Percentiles rank a stretch among this genome's conserved stretches.
phyloP scores from a whole-genome alignment of 2,797 vertebrate species.

The Hapalemur alaotrensis region DNA sequence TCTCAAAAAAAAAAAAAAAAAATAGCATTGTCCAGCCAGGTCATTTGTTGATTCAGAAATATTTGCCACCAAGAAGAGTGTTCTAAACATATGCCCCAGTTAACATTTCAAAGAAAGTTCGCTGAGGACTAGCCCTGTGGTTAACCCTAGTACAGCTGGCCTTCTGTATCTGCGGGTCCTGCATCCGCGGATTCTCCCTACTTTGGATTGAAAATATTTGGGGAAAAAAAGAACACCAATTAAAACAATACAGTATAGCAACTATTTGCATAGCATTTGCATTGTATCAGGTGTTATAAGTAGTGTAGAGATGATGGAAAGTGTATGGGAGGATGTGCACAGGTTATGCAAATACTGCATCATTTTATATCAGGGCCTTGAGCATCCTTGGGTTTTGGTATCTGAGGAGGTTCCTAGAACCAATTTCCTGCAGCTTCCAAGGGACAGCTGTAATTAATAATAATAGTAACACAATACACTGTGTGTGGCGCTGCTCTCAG shows the following conservation, averaged over 20 bases:
- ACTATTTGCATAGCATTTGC: neutral
- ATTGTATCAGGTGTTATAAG: neutral
- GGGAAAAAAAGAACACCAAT: neutral
- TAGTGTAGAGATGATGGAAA: neutral
- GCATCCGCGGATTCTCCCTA: neutral
- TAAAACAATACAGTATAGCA: neutral
- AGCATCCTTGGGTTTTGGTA: neutral
- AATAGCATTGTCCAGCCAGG: conserved; percentile 71
- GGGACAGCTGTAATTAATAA: neutral
- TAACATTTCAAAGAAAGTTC: conserved; percentile 28
- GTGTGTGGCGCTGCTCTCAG: neutral
- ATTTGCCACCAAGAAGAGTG: conserved; percentile 57
- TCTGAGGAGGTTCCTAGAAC: neutral
- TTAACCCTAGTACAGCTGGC: neutral
- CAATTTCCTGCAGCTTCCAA: neutral
- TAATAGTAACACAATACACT: neutral
- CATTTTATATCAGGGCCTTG: neutral
- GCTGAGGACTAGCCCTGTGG: neutral
- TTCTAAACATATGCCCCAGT: conserved; percentile 32
- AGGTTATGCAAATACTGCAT: neutral
- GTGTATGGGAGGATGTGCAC: neutral
- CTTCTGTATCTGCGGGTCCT: neutral
- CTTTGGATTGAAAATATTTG: neutral
- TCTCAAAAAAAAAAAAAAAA: conserved; percentile 32
- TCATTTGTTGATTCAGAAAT: conserved; percentile 72